Evolutionary conservation across 2,888 invertebrate species (phyloP).

Genomic region (Tryphoninae sp.): DNA sequence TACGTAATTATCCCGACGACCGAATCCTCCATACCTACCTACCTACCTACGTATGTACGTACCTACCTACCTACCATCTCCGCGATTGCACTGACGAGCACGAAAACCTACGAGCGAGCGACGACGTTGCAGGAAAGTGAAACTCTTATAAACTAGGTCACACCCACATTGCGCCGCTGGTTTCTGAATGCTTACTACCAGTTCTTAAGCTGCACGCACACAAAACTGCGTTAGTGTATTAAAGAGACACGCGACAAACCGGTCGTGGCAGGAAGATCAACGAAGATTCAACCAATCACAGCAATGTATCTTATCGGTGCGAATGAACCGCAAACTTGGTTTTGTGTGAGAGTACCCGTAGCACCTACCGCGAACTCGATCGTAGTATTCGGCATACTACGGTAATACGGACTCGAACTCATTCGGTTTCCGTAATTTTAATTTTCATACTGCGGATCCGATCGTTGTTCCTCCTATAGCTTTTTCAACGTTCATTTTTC

Average conservation of each 20-base stretch:
- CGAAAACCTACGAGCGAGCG: constrained; percentile 60
- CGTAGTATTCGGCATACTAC: constrained; percentile 27
- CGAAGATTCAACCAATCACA: no score
- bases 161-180: constrained; percentile 78
- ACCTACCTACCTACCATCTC: constrained; percentile 38
- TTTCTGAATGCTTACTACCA: constrained; percentile 41
- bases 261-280: no score
- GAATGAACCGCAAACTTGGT: no score
- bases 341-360: no score
- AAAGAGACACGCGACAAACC: no score
- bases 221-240: no score
- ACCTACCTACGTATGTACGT: no score
- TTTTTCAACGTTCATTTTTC: not conserved
- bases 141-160: constrained; percentile 81
- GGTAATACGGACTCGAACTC: not conserved
- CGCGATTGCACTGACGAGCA: constrained; percentile 54
- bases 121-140: constrained; percentile 80
- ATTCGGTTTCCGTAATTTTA: not conserved
- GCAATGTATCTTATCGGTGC: no score
- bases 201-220: constrained; percentile 18
- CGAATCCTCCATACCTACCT: constrained; percentile 74
- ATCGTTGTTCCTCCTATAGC: not conserved
- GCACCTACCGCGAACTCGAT: constrained; percentile 20
- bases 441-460: not conserved
- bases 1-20: constrained; percentile 76